These are phyloP conservation scores for Lutjanus argentimaculatus DNA, from an alignment of 2,797 vertebrate genomes.

Conservation along the genomic window DNA sequence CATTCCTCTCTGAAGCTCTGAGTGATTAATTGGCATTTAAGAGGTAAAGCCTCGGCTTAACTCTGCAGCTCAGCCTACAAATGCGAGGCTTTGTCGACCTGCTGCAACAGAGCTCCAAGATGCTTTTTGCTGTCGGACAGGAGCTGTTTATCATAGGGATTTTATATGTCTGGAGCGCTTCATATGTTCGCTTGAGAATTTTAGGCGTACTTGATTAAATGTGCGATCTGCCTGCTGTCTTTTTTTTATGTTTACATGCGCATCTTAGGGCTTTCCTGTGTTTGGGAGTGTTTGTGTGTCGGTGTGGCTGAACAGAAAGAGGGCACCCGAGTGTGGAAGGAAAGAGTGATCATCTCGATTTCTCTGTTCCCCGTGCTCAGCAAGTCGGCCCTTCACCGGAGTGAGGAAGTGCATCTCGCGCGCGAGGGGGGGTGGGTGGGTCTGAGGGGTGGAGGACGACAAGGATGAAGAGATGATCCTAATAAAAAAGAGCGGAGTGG, in stretches of 20 bases:
- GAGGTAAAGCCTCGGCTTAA: conserved; percentile 72
- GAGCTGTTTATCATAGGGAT: conserved; percentile 36
- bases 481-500: conserved; percentile 56
- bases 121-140: conserved; percentile 35
- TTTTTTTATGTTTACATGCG: conserved; percentile 4
- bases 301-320: background rate
- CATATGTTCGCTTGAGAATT: conserved; percentile 11
- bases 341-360: conserved; percentile 65
- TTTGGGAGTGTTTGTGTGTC: background rate
- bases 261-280: background rate
- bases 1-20: conserved; percentile 41
- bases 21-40: conserved; percentile 79
- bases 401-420: conserved; percentile 40
- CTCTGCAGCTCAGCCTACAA: conserved; percentile 57
- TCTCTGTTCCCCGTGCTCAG: conserved; percentile 58
- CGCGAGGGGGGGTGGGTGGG: background rate
- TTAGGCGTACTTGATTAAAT: background rate
- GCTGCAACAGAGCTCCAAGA: conserved; percentile 34
- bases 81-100: conserved; percentile 56
- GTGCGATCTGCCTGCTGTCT: background rate
- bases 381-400: conserved; percentile 45
- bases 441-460: conserved; percentile 17
- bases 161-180: conserved; percentile 20
- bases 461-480: conserved; percentile 56
- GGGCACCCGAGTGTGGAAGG: conserved; percentile 31